Conservation (phyloP, 1,140 invertebrate species). For the Palaemon carinicauda region DNA sequence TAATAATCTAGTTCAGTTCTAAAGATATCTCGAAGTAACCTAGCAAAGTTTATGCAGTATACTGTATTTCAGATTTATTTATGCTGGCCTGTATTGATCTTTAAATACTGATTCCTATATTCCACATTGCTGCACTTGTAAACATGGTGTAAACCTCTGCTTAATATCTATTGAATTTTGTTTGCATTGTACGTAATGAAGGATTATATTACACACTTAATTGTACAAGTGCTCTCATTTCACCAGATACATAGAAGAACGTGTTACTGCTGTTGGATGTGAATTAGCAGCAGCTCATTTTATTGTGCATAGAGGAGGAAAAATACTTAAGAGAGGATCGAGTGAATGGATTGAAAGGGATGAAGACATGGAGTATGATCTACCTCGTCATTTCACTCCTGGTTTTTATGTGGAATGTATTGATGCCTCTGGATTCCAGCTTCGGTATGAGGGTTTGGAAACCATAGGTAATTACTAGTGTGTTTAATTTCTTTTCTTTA, state of each 20-base stretch:
- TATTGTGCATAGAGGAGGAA: slow-evolving; percentile 72
- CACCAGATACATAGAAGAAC: slow-evolving; percentile 65
- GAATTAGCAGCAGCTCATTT: slow-evolving; percentile 81
- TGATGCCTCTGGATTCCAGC: slow-evolving; percentile 71
- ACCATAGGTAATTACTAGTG: slow-evolving; percentile 69
- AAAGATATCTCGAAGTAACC: too few species aligned
- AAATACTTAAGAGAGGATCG: slow-evolving; percentile 73
- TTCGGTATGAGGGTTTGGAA: slow-evolving; percentile 78
- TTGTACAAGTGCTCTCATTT: not conserved
- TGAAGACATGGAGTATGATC: slow-evolving; percentile 62
- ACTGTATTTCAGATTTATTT: too few species aligned
- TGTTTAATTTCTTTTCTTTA: too few species aligned
- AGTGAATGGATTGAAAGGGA: slow-evolving; percentile 66
- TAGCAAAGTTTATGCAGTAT: too few species aligned
- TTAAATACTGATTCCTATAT: too few species aligned
- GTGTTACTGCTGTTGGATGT: slow-evolving; percentile 69
- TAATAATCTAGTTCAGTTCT: too few species aligned
- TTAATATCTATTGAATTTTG: too few species aligned
- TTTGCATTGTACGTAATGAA: too few species aligned
- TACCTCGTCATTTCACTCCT: slow-evolving; percentile 71
- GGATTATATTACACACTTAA: too few species aligned
- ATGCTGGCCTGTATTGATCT: too few species aligned
- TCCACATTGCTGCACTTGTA: too few species aligned
- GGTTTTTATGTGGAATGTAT: slow-evolving; percentile 73
- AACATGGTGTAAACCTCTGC: too few species aligned